Base-by-base conservation (phyloP, 2,888 invertebrate genomes). In the Selenia dentaria region DNA sequence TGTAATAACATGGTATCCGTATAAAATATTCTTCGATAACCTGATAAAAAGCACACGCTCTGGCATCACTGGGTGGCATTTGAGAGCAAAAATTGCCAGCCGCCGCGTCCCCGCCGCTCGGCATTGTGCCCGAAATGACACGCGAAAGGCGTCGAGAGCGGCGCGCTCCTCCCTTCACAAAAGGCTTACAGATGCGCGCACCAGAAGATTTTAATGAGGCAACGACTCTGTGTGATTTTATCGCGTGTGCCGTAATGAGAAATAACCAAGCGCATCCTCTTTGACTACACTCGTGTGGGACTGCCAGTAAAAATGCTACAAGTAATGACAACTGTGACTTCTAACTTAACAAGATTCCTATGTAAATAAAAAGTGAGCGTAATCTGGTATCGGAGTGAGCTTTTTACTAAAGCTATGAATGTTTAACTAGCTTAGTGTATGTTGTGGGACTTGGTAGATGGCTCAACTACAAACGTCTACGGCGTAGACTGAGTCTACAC, bases 191-290 rank as follows among this genome's bases (percentile, higher is more conserved):
- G 87, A 87, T 84, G 85, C 89, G 88, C 79, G 80, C 79, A 85
- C 88, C 90, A 89, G 89, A 90, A 90, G 86, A 89, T 90, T 90
- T 90, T 90, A 90, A 90, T 90, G 90, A 90, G 89, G 89, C 87
- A 86, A 88, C 89, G 83, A 88, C 82, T 86, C 85, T 87, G 84
- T 87, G 85, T 85, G 88, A 89, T 89, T 90, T 88, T 87, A 88
- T 90, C 86, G 87, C 83, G 80, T 85, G 77, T 83, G 83, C 83
- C 69, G 73, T 88, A 88, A 89, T 89, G 88, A 90, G 85, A 88
- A 89, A 88, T 89, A 89, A 90, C 88, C 87, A 83, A 84, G 86
- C 87, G 82, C 86, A 80, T 87, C 83, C 84, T 82, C 83, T 88
- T 86, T 87, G 82, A 82, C 79, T 81, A 78, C 75, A 74, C 75